These are phyloP conservation scores for Clanis bilineata DNA, from an alignment of 2,888 invertebrate genomes.

Conservation along the genomic window DNA sequence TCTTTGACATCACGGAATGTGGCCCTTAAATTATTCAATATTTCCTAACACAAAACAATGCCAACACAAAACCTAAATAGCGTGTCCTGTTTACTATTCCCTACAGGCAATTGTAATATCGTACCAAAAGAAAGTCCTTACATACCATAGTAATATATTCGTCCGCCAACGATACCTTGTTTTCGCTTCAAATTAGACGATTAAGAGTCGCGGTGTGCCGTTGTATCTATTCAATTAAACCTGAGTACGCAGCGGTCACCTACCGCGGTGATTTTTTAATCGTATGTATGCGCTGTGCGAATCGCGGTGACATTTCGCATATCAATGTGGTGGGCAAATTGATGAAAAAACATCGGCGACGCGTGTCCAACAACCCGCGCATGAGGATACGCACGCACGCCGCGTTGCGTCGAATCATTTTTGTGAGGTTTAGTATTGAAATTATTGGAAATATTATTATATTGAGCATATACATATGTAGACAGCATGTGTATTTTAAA, in stretches of 20 bases:
- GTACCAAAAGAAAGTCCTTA: constrained; percentile 79
- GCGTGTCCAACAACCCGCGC: constrained; percentile 29
- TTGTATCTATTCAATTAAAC: constrained; percentile 79
- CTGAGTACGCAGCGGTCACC: constrained; percentile 72
- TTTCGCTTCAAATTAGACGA: constrained; percentile 81
- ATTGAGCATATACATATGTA: too few relatives aligned
- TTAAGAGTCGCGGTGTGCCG: constrained; percentile 72
- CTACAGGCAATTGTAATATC: constrained; percentile 57
- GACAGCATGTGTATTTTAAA: too few relatives aligned
- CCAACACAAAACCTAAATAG: constrained; percentile 47
- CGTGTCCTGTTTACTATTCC: constrained; percentile 66
- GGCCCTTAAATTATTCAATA: constrained; percentile 36
- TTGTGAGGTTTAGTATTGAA: not conserved
- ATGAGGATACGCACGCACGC: not conserved
- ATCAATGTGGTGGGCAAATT: constrained; percentile 74
- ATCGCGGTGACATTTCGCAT: constrained; percentile 73
- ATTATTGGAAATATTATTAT: not conserved
- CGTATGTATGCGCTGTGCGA: constrained; percentile 80
- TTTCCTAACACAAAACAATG: constrained; percentile 39
- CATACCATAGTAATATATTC: constrained; percentile 75
- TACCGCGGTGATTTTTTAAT: constrained; percentile 80
- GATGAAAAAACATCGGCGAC: constrained; percentile 62
- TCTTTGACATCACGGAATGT: constrained; percentile 16
- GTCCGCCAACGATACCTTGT: constrained; percentile 66
- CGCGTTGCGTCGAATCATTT: not conserved